These are phyloP conservation scores for Pyxicephalus adspersus DNA, from an alignment of 2,113 vertebrate species.

Conservation along the genomic window DNA sequence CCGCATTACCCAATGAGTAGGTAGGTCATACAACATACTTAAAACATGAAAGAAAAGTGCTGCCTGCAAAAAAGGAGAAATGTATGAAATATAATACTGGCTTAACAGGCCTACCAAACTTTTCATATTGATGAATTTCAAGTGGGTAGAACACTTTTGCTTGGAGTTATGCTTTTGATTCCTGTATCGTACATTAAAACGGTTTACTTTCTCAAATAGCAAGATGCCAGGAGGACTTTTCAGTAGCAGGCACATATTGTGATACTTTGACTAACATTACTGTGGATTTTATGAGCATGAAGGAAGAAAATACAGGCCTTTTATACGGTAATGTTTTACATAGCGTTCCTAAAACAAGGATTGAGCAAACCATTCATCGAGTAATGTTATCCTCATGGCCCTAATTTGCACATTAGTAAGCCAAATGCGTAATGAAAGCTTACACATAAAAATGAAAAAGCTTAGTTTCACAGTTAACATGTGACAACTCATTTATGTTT, in stretches of 20 bases:
- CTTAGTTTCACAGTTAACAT: slow-evolving; percentile 4
- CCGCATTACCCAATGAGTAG: too few relatives aligned
- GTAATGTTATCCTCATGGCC: slow-evolving; percentile 13
- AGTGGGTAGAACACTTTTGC: too few relatives aligned
- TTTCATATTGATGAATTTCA: too few relatives aligned
- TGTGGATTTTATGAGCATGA: slow-evolving; percentile 11
- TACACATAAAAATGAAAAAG: slow-evolving; percentile 26
- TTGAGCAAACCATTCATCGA: not conserved
- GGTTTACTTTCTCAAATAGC: too few relatives aligned
- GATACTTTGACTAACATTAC: not conserved
- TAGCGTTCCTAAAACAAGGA: not conserved
- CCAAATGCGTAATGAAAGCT: slow-evolving; percentile 16
- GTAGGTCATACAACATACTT: too few relatives aligned
- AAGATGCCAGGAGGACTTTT: too few relatives aligned
- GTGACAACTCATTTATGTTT: slow-evolving; percentile 35
- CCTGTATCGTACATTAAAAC: too few relatives aligned
- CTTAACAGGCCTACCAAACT: too few relatives aligned
- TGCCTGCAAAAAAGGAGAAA: too few relatives aligned
- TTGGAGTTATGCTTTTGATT: too few relatives aligned
- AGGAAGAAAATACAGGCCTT: slow-evolving; percentile 8
- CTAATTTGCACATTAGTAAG: slow-evolving; percentile 33
- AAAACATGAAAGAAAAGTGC: too few relatives aligned
- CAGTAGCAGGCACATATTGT: not conserved
- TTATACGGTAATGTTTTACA: not conserved
- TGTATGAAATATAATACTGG: too few relatives aligned